Base-by-base conservation (phyloP, 2,888 invertebrate genomes). In the Dicycla oo region DNA sequence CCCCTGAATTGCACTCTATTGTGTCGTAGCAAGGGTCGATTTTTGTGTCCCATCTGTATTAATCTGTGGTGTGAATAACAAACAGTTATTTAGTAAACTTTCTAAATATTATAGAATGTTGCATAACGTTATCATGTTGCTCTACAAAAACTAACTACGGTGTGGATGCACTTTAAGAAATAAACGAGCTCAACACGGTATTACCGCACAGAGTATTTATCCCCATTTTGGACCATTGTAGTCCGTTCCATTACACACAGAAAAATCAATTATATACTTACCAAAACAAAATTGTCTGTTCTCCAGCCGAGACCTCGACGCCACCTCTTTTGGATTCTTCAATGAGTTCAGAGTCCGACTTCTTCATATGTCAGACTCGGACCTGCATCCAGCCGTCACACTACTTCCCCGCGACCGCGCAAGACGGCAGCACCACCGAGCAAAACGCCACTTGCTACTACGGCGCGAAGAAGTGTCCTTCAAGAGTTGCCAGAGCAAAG, bases 381-480 rank as follows among this genome's bases (percentile, higher is more conserved):
- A 93, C 93, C 51, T 95, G 95, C 89, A 93, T 95, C 49, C 95
- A 94, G 72, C 95, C 95, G 0, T 94, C 95, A 0, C 95, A 95
- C 82, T 95, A 95, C 88, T 94, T 94, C 89, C 92, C 92, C 18
- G 92, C 94, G 58, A 86, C 90, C 0, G 88, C 93, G 0, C 88
- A 88, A 65, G 91, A 89, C 45, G 89, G 87, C 73, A 82, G 87
- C 68, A 78, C 82, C 34, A 73, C 73, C 54, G 91, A 91, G 2
- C 79, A 86, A 8, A 81, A 81, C 84, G 88, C 91, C 60, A 91
- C 93, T 0, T 96, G 95, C 84, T 90, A 87, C 80, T 96, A 93
- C 81, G 95, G 95, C 54, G 93, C 95, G 3, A 93, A 93, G 71
- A 88, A 87, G 23, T 96, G 95, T 80, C 94, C 95, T 0, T 94